phyloP scores from a whole-genome alignment of 1,140 invertebrate genomes.

The Drosophila paulistorum region DNA sequence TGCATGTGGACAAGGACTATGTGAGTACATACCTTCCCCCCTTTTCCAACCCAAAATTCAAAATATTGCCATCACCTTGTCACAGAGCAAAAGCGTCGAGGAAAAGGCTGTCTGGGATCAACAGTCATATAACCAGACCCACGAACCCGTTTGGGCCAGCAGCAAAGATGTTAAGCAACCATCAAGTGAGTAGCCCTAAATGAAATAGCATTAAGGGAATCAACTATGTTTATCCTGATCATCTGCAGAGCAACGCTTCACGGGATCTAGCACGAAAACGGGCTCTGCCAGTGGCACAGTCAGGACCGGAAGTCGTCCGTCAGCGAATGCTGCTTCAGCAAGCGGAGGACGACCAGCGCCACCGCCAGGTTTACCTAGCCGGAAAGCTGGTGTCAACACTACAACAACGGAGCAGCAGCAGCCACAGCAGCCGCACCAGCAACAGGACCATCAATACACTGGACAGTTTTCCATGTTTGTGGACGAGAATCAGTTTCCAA shows the following conservation, averaged over 20 bases:
- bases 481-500: conserved; percentile 80
- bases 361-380: conserved; percentile 24
- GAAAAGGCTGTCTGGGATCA: conserved; percentile 83
- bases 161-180: conserved; percentile 74
- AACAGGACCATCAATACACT: conserved; percentile 64
- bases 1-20: conserved; percentile 80
- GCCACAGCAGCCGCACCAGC: neutral
- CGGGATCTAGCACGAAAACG: conserved; percentile 35
- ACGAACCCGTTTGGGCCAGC: conserved; percentile 81
- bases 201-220: neutral
- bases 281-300: conserved; percentile 3
- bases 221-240: neutral
- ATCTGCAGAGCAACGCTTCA: conserved; percentile 62
- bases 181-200: conserved; percentile 55
- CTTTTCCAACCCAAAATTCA: no score
- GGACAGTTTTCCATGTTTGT: conserved; percentile 81
- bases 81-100: conserved; percentile 78
- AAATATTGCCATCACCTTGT: neutral
- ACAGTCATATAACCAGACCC: conserved; percentile 80
- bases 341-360: conserved; percentile 9
- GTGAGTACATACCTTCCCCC: conserved; percentile 38
- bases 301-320: conserved; percentile 28
- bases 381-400: neutral
- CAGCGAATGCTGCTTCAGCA: neutral
- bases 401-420: conserved; percentile 33